These are phyloP conservation scores for Scatophagus argus DNA, from an alignment of 2,113 vertebrate genomes.

Conservation along the genomic window DNA sequence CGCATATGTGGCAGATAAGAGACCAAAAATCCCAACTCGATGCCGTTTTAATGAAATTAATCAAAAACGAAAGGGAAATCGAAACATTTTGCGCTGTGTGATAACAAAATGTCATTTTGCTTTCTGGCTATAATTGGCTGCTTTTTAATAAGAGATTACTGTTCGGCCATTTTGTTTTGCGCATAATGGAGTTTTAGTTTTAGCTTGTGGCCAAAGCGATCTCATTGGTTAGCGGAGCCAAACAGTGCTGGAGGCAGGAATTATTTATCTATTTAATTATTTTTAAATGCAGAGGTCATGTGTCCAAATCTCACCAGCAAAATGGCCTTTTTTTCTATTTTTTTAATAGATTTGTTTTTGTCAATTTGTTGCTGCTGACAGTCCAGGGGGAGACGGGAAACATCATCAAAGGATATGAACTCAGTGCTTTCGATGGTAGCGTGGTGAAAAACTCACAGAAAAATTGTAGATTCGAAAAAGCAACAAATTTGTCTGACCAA, in stretches of 20 bases:
- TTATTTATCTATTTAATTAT: too few species aligned
- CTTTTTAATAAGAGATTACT: constrained; percentile 65
- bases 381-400: neutral
- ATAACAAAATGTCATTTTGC: constrained; percentile 68
- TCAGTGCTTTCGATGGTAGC: too few species aligned
- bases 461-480: neutral
- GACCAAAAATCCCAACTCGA: constrained; percentile 46
- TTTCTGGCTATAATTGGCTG: constrained; percentile 57
- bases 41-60: constrained; percentile 71
- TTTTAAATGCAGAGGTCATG: neutral
- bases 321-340: neutral
- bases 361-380: too few species aligned
- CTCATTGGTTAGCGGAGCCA: neutral
- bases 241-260: neutral
- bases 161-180: constrained; percentile 40
- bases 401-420: neutral
- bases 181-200: constrained; percentile 49
- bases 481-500: neutral
- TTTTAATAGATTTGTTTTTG: neutral
- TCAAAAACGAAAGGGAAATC: constrained; percentile 59
- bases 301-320: neutral
- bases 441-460: too few species aligned
- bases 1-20: constrained; percentile 47
- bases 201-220: constrained; percentile 30
- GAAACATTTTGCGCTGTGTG: constrained; percentile 54